A percentile compares a stretch with the other conserved stretches of the same genome.
Evolutionary conservation across 2,888 invertebrate species (phyloP).

Genomic region (Lithodes maja): DNA sequence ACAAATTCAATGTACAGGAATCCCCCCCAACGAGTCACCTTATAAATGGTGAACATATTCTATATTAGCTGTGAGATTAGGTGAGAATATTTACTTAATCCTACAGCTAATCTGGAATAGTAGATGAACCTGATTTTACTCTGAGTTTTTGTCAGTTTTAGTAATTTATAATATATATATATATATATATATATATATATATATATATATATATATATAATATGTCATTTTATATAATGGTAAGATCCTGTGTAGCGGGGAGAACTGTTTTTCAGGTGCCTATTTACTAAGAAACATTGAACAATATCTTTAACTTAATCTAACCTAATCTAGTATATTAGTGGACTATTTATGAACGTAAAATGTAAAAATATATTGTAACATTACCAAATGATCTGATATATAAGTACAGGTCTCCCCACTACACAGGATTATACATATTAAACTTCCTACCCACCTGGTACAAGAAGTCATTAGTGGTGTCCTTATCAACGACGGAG

Average conservation of each 20-base stretch:
- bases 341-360: too few species aligned
- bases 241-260: neutral
- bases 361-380: too few species aligned
- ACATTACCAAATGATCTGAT: too few species aligned
- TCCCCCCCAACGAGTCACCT: too few species aligned
- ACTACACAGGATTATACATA: neutral
- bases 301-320: neutral
- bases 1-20: too few species aligned
- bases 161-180: neutral
- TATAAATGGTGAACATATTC: too few species aligned
- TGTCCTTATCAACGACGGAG: slow-evolving; percentile 39
- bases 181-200: slow-evolving; percentile 8
- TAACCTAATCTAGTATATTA: neutral
- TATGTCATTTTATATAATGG: neutral
- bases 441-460: slow-evolving; percentile 36
- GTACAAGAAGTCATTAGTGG: slow-evolving; percentile 40
- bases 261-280: neutral
- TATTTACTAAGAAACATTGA: neutral
- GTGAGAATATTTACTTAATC: too few species aligned
- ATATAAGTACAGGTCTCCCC: too few species aligned
- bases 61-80: too few species aligned
- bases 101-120: too few species aligned
- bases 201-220: neutral
- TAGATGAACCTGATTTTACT: too few species aligned
- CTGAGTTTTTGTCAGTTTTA: neutral